Evolutionary conservation across 1,140 invertebrate genomes (phyloP).

Genomic region (Drosophila tristis): DNA sequence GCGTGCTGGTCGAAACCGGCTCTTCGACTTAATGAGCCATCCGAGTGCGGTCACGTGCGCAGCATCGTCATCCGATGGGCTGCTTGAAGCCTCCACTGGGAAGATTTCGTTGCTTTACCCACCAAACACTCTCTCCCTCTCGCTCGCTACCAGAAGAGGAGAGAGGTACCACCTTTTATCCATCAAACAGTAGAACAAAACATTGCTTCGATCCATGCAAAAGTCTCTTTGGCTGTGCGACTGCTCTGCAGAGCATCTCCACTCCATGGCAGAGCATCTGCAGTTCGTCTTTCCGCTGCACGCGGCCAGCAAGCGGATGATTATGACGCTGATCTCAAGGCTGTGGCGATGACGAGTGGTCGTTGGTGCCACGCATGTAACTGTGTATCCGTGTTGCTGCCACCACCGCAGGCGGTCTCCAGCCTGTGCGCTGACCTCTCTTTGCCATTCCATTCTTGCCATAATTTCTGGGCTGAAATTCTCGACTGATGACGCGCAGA

Average conservation of each 20-base stretch:
- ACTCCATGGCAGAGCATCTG: conserved; percentile 15
- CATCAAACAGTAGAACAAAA: too few species aligned
- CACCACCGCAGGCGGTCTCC: conserved; percentile 16
- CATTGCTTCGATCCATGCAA: too few species aligned
- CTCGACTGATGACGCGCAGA: conserved; percentile 15
- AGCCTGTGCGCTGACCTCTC: conserved; percentile 1
- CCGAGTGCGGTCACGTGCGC: conserved; percentile 47
- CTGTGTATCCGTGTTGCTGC: conserved; percentile 37
- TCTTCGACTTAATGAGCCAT: conserved; percentile 56
- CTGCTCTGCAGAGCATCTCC: too few species aligned
- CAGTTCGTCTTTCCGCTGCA: neutral
- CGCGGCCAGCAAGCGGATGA: conserved; percentile 18
- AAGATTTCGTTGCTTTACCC: conserved; percentile 3
- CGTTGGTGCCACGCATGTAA: conserved; percentile 49
- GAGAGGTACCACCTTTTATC: too few species aligned
- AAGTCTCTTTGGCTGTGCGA: too few species aligned
- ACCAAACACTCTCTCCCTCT: too few species aligned
- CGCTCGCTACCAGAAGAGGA: too few species aligned
- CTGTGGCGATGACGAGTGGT: conserved; percentile 21
- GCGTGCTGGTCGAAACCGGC: conserved; percentile 47
- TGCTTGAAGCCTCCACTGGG: neutral
- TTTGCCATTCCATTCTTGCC: neutral
- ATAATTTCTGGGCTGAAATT: conserved; percentile 30
- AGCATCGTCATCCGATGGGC: conserved; percentile 21
- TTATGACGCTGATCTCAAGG: conserved; percentile 37